These are phyloP conservation scores for Papilio elwesi DNA, from an alignment of 2,888 invertebrate genomes.

Conservation along the genomic window DNA sequence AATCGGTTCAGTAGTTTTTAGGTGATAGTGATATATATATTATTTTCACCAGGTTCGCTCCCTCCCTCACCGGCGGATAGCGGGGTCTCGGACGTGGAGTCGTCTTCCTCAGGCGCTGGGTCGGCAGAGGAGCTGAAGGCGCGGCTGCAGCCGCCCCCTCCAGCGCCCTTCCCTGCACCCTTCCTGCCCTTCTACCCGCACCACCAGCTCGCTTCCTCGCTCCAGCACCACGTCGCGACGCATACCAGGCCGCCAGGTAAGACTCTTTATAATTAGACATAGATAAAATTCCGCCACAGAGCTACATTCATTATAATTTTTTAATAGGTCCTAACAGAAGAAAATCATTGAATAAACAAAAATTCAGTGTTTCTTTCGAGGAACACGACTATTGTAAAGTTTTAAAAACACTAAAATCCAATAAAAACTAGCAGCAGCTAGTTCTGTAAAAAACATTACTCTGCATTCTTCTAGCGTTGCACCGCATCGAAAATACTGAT, in stretches of 20 bases:
- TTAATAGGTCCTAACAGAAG: too few relatives aligned
- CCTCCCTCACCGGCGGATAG: conserved; percentile 99
- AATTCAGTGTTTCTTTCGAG: too few relatives aligned
- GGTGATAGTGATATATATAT: background rate
- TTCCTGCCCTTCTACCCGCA: conserved; percentile 89
- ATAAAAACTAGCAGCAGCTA: too few relatives aligned
- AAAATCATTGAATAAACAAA: too few relatives aligned
- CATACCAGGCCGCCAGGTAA: conserved; percentile 77
- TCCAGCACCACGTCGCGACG: conserved; percentile 80
- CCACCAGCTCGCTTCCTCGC: conserved; percentile 79
- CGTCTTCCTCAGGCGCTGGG: conserved; percentile 92
- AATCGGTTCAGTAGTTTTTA: background rate
- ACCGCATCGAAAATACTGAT: too few relatives aligned
- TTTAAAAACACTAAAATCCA: too few relatives aligned
- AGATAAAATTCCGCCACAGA: background rate
- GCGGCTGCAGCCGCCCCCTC: conserved; percentile 89
- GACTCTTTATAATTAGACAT: conserved; percentile 44
- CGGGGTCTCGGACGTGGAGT: conserved; percentile 98
- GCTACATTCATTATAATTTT: too few relatives aligned
- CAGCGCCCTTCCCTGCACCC: conserved; percentile 79
- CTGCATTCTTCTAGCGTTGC: too few relatives aligned
- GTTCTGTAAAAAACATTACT: too few relatives aligned
- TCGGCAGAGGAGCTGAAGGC: conserved; percentile 94
- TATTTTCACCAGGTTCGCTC: conserved; percentile 90
- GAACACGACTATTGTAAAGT: too few relatives aligned